Base-by-base conservation (phyloP, 1,140 invertebrate genomes). In the Penaeus vannamei region DNA sequence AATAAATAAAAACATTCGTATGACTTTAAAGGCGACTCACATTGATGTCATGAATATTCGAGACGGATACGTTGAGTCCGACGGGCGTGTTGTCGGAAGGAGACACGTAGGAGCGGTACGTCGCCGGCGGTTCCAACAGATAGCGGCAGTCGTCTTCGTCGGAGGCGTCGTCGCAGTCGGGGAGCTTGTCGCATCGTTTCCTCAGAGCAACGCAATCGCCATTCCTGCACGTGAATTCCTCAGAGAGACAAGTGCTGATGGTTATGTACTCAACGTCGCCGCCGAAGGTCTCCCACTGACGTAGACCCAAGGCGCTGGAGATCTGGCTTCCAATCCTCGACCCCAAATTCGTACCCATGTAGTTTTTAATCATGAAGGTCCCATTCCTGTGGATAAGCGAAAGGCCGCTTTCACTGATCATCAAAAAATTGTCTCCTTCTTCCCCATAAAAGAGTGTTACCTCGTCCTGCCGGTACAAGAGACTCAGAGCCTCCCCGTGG, bases 121-220 rank as follows among this genome's bases (percentile, higher is more conserved):
- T 87, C 23, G 80, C 61, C 7, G 86, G 86, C 10, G 86, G 86
- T 5, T 79, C 61, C 42, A 69, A 53, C 29, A 87, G 86, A 64
- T 82, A 87, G 42, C 14, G 42, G n/a, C 86, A 87, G 42, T 87
- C 64, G 64, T 87, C 86, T 19, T 87, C 86, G 62, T 87, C 86
- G 20, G 86, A 83, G 22, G 79, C 86, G 46, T 87, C 86, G 7
- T 22, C 14, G 53, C 86, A 87, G 79, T 87, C 86, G 3, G 86
- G 86, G n/a, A 53, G 82, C 80, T 87, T 87, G n/a, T 87, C 79
- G 42, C 86, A 87, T n/a, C 86, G 32, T 7, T 59, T 64, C 86
- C 82, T 64, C 61, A 87, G 42, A 1, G 60, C 61, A n/a, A 87
- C 79, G 36, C 86, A 87, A 42, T 83, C 86, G n/a, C 86, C 86